These are phyloP conservation scores for Chromis chromis DNA, from an alignment of 2,797 vertebrate species.

Conservation along the genomic window DNA sequence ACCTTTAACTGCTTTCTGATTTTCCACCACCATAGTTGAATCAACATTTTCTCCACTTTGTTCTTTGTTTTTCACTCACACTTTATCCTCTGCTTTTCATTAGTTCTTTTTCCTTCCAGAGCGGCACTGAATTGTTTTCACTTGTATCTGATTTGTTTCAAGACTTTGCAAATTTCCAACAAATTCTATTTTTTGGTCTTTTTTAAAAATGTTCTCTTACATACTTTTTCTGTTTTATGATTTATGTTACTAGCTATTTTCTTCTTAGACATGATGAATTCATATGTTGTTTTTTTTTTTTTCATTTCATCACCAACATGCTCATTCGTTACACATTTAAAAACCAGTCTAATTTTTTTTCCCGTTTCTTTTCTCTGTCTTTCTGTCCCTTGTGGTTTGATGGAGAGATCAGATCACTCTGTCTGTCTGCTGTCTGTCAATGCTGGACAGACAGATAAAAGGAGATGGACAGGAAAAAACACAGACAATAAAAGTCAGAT, in stretches of 20 bases:
- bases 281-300: not conserved
- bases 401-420: constrained; percentile 16
- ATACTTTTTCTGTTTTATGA: not conserved
- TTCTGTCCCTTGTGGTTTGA: constrained; percentile 9
- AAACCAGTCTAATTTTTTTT: not conserved
- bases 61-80: not conserved
- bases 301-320: not conserved
- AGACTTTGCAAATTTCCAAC: not conserved
- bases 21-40: not conserved
- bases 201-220: not conserved
- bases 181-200: not conserved
- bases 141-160: not conserved
- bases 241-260: not conserved
- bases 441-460: constrained; percentile 50
- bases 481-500: constrained; percentile 59
- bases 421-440: constrained; percentile 7
- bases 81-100: not conserved
- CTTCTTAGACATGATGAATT: not conserved
- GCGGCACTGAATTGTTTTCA: not conserved
- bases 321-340: not conserved
- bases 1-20: not conserved
- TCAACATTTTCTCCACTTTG: not conserved
- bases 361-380: not conserved
- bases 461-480: constrained; percentile 46
- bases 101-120: not conserved